phyloP scores from a whole-genome alignment of 2,113 vertebrate species.

The Oryzias javanicus region DNA sequence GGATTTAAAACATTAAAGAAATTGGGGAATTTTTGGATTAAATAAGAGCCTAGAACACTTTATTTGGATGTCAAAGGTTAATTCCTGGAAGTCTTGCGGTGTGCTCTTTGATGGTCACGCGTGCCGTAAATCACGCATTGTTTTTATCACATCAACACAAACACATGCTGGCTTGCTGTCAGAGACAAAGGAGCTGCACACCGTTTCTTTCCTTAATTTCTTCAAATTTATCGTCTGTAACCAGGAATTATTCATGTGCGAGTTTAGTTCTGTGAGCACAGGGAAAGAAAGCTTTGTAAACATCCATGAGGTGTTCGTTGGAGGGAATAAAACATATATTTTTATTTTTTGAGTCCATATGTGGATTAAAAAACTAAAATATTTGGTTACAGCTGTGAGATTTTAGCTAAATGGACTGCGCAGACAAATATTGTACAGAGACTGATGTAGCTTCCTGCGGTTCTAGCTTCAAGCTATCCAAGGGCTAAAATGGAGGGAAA shows the following conservation, averaged over 20 bases:
- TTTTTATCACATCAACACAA: slow-evolving; percentile 30
- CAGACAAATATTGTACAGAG: slow-evolving; percentile 43
- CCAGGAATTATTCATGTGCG: slow-evolving; percentile 4
- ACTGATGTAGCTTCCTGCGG: slow-evolving; percentile 62
- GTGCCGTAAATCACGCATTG: slow-evolving; percentile 10
- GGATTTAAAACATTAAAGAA: neutral
- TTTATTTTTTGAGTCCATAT: neutral
- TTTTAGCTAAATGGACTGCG: slow-evolving; percentile 29
- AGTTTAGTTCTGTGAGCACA: slow-evolving; percentile 10
- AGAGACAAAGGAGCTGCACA: slow-evolving; percentile 49
- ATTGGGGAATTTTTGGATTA: neutral
- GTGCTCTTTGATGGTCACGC: neutral
- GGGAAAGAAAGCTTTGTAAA: slow-evolving; percentile 63
- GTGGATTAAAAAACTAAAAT: neutral
- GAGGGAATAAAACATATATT: slow-evolving; percentile 9
- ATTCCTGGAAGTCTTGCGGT: neutral
- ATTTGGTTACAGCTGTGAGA: neutral
- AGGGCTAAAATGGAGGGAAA: slow-evolving; percentile 15
- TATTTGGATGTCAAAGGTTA: neutral
- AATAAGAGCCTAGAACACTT: neutral
- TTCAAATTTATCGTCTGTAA: neutral
- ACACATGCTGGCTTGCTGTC: slow-evolving; percentile 41
- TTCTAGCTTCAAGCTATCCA: slow-evolving; percentile 65
- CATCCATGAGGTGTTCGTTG: slow-evolving; percentile 50
- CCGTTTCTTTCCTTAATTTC: neutral